Base-by-base conservation (phyloP, 2,797 vertebrate species). In the Syndactyla subalaris region DNA sequence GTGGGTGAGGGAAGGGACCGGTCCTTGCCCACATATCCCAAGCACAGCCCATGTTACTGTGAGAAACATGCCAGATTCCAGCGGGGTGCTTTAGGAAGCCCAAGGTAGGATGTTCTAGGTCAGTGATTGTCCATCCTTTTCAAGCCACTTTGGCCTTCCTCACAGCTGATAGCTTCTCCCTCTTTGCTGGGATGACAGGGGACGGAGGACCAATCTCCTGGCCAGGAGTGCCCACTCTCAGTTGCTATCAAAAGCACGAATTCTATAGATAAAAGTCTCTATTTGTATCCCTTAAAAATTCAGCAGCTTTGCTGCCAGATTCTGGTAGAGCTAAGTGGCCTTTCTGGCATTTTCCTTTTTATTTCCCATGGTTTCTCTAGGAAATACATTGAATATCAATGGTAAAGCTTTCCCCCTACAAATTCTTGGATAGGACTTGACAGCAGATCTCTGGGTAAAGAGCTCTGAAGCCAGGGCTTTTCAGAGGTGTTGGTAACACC, bases 31-130 rank as follows among this genome's bases (percentile, higher is more conserved):
- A 9, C 2, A 1, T 7, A 18, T 3, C 20, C 59, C 52, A 54
- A 1, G 4, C 6, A 26, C 0, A 4, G 6, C 72, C 32, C 30
- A 82, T 21, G 7, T 77, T 88, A 20, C 45, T 79, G 41, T 72
- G 66, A 87, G 48, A 89, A 96, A 92, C 32, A 49, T 14, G 10
- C 65, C 59, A 86, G 86, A 80, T 91, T 88, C 78, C 72, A 87
- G 61, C 66, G 59, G 66, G 7, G 27, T 85, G 67, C 46, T 78
- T n/a, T 30, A 58, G 43, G 59, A 85, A 67, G 49, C 22, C 38
- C 34, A 48, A 19, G 17, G 11, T 32, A 7, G 55, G 90, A 26
- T 14, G 15, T 61, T 66, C 16, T 21, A 45, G 27, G 59, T 38
- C 14, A 24, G 24, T 2, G 3, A 9, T 65, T 87, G 52, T 55